Conservation (phyloP, 2,888 invertebrate species). For the Aproaerema taeniolella region DNA sequence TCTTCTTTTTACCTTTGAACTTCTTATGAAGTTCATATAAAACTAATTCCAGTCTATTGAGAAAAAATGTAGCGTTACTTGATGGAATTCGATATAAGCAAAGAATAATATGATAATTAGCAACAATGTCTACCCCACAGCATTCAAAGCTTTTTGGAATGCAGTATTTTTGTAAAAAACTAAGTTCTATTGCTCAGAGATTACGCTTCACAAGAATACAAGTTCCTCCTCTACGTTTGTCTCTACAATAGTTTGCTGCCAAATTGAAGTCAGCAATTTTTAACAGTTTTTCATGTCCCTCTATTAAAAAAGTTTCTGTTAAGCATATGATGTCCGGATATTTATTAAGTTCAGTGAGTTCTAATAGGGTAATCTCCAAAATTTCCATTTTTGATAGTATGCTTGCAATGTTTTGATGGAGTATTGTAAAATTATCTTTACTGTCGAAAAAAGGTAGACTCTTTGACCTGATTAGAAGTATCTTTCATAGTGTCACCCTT, state of each 20-base stretch:
- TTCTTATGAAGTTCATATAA: too few relatives aligned
- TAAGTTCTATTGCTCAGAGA: too few relatives aligned
- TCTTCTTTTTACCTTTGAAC: too few relatives aligned
- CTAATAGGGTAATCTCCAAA: not conserved
- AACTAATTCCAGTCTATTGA: too few relatives aligned
- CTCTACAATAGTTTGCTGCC: slow-evolving; percentile 12
- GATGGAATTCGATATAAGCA: too few relatives aligned
- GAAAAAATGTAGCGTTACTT: too few relatives aligned
- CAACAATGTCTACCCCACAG: too few relatives aligned
- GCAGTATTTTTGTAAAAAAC: too few relatives aligned
- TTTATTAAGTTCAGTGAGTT: not conserved
- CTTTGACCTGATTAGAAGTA: not conserved
- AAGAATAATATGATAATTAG: too few relatives aligned
- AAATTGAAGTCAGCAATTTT: slow-evolving; percentile 3
- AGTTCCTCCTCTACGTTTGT: slow-evolving; percentile 14
- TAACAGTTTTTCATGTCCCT: not conserved
- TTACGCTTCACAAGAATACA: too few relatives aligned
- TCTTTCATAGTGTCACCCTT: too few relatives aligned
- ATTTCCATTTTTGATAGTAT: not conserved
- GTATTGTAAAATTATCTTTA: not conserved
- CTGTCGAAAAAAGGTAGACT: not conserved
- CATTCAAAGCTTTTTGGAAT: too few relatives aligned
- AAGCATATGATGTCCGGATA: slow-evolving; percentile 6
- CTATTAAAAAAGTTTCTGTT: slow-evolving; percentile 2
- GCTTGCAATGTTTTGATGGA: not conserved